Base-by-base conservation (phyloP, 2,888 invertebrate genomes). In the Gortyna flavago region DNA sequence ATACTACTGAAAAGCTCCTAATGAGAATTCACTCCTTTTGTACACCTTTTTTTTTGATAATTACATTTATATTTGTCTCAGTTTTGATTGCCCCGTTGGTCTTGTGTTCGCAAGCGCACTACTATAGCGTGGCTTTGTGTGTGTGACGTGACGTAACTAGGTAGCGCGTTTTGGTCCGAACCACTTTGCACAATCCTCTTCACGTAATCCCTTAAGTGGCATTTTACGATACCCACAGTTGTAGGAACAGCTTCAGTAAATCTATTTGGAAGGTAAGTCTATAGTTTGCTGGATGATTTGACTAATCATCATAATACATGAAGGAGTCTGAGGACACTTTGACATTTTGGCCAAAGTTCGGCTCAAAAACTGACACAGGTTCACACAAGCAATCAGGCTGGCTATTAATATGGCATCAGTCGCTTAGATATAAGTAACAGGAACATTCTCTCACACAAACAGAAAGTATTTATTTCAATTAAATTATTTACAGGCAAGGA, bases 131-230 rank as follows among this genome's bases (percentile, higher is more conserved):
- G 25, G n/a, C 41, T 29, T 25, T 25, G 21, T 32, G 9, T 66
- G 8, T 32, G 32, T 16, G 32, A 2, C 75, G 32, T 16, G 32
- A 2, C 75, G 21, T 41, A 54, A 21, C 29, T n/a, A 54, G 25
- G 25, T 38, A 29, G 35, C 32, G 25, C 48, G 25, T 69, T 79
- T 70, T 44, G 35, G 29, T 21, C 29, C 11, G 68, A 57, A 32
- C 11, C 80, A 80, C 80, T 80, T 64, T 11, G 32, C 16, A 8
- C 54, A 72, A 78, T 78, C 73, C 80, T 78, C 44, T 80, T 32
- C 54, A 9, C 48, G 76, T 80, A 80, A 78, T 78, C 80, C 64
- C 54, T n/a, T 48, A 4, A 54, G 48, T 9, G 44, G 48, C 21
- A 54, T 70, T 79, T 79, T 54, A 7, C 54, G 3, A 54, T 48